These are phyloP conservation scores for Myodes glareolus DNA, from an alignment of 2,113 vertebrate genomes.

Conservation along the genomic window DNA sequence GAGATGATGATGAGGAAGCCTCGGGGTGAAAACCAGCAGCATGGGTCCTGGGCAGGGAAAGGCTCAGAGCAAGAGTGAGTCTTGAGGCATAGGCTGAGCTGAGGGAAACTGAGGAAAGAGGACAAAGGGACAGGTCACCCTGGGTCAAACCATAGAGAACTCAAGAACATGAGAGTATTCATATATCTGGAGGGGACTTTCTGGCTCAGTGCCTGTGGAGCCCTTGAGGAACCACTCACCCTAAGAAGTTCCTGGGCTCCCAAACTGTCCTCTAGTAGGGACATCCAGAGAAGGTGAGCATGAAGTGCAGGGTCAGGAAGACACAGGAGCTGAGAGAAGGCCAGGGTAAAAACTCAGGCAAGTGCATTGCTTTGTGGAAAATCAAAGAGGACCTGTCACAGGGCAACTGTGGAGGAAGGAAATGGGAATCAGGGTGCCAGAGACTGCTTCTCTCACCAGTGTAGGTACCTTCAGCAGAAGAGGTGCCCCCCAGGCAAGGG, in stretches of 20 bases:
- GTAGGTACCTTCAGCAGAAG: background rate
- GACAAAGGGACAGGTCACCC: background rate
- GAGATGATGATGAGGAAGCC: conserved; percentile 75
- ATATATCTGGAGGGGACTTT: background rate
- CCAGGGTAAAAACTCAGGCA: background rate
- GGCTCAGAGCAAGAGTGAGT: background rate
- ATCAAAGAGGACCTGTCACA: background rate
- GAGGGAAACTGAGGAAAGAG: background rate
- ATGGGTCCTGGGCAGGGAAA: background rate
- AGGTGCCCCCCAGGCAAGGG: background rate
- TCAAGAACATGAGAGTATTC: background rate
- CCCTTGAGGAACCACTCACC: background rate
- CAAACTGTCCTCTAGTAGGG: background rate
- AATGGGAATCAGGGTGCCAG: background rate
- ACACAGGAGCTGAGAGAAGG: background rate
- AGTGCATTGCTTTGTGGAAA: background rate
- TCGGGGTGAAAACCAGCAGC: conserved; percentile 80
- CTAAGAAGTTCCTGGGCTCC: background rate
- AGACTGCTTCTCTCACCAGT: background rate
- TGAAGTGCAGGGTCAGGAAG: background rate
- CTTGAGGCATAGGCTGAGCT: background rate
- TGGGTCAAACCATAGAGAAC: background rate
- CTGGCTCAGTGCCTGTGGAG: background rate
- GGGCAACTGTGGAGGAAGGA: background rate
- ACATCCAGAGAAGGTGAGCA: too few species aligned